Base-by-base conservation (phyloP, 2,113 vertebrate genomes). In the Peromyscus californicus region DNA sequence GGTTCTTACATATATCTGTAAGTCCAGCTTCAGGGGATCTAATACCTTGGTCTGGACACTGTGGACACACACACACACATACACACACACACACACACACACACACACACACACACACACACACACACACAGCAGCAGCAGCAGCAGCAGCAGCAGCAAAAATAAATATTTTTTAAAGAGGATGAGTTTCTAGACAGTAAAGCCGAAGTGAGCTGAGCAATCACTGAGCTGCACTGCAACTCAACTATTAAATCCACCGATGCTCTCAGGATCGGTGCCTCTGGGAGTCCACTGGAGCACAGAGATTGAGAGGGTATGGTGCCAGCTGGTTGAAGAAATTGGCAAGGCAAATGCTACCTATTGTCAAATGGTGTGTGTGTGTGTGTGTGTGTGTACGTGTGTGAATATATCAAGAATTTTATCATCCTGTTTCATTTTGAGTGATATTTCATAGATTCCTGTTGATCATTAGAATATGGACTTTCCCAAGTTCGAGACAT, bases 401-500 rank as follows among this genome's bases (percentile, higher is more conserved):
- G 33, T 83, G 36, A 76, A 42, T 63, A 29, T 17, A 51, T 79
- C 9, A 67, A 72, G 26, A 91, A 76, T 91, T 90, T 15, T 72
- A 86, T 4, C 6, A 91, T 48, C 11, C 4, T 87, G 0, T 79
- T 79, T 91, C 33, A 65, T 69, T 76, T 61, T 82, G 29, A 88
- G 36, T 79, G 48, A 70, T 88, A 87, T 75, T 94, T 61, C 26
- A 87, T 2, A 63, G 42, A 75, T 92, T 97, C 33, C 69, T 90
- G n/a, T 86, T 85, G 51, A 22, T 26, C 72, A 13, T 78, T 87
- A 93, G 15, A 92, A 22, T 82, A 36, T 69, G 26, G 59, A 86
- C 29, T 51, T 4, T 33, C 31, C 79, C 21, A 7, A 74, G 3
- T 24, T 75, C 45, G n/a, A 12, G 22, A 74, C 22, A 29, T 36